These are phyloP conservation scores for Meloidogyne chitwoodi DNA, from an alignment of 1,140 invertebrate genomes.

Conservation along the genomic window DNA sequence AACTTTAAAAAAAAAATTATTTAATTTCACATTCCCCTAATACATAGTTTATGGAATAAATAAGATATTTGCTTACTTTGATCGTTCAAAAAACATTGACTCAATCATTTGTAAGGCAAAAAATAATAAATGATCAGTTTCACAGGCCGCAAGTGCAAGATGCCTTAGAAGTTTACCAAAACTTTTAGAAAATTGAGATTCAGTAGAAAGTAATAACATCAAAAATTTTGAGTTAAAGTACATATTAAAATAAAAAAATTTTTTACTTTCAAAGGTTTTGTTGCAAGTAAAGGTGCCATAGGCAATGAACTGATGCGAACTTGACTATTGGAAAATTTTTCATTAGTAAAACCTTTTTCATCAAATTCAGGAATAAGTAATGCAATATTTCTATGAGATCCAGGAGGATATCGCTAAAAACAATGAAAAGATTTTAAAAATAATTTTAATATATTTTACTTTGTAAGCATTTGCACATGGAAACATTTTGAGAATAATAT, in stretches of 20 bases:
- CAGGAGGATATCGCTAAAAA: background rate
- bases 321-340: background rate
- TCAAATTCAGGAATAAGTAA: background rate
- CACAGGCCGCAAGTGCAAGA: background rate
- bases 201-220: background rate
- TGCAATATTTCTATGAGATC: background rate
- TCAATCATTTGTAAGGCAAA: background rate
- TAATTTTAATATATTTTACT: background rate
- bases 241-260: background rate
- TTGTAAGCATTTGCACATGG: background rate
- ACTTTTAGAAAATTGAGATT: background rate
- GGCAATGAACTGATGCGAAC: background rate
- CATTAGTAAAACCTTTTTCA: background rate
- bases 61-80: background rate
- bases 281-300: background rate
- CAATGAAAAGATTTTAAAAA: background rate
- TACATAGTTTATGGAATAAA: too few relatives aligned
- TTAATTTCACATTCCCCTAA: too few relatives aligned
- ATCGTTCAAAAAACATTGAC: background rate
- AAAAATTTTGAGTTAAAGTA: background rate
- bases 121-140: background rate
- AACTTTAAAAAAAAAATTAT: background rate
- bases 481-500: background rate
- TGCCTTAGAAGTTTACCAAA: background rate
- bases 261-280: conserved; percentile 1